phyloP scores from a whole-genome alignment of 2,797 vertebrate genomes.

The Hypotaenidia philippensis region DNA sequence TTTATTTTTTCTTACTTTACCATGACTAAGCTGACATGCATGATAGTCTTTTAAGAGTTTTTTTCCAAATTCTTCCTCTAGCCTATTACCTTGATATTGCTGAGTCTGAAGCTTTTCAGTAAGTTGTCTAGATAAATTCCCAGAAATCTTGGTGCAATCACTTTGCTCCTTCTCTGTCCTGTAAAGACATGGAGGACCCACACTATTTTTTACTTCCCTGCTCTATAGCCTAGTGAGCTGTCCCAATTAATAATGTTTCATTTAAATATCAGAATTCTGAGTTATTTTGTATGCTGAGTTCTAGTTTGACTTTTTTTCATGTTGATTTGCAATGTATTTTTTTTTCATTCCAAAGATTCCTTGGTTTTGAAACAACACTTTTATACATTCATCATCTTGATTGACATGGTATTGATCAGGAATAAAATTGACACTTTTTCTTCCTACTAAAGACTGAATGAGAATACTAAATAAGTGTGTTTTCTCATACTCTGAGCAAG shows the following conservation, averaged over 20 bases:
- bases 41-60: not conserved
- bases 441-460: not conserved
- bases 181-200: not conserved
- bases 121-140: not conserved
- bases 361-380: not conserved
- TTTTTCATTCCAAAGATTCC: not conserved
- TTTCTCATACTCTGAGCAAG: not conserved
- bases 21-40: not conserved
- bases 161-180: not conserved
- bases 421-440: slow-evolving; percentile 9
- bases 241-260: not conserved
- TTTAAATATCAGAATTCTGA: not conserved
- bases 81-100: not conserved
- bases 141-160: not conserved
- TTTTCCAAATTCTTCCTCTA: not conserved
- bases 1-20: not conserved
- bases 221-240: not conserved
- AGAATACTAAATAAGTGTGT: not conserved
- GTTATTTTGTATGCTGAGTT: not conserved
- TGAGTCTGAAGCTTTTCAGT: not conserved
- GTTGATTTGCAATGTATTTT: not conserved
- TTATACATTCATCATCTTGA: not conserved
- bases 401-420: not conserved
- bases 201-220: not conserved
- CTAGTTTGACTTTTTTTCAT: not conserved